Conservation (phyloP, 2,797 vertebrate species). For the Heliangelus exortis region DNA sequence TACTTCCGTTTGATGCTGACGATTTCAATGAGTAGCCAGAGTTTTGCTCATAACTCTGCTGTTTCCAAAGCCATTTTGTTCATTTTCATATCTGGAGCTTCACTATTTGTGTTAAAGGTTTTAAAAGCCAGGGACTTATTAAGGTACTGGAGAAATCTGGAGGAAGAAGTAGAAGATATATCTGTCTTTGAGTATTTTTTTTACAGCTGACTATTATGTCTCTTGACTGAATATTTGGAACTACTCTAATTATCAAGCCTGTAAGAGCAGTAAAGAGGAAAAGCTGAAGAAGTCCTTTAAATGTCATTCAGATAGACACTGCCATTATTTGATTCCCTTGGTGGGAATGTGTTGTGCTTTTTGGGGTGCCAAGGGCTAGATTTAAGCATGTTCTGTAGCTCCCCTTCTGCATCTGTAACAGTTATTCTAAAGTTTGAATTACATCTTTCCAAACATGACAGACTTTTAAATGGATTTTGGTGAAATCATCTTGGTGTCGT, state of each 20-base stretch:
- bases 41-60: background rate
- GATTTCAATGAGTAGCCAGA: background rate
- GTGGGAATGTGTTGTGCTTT: background rate
- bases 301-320: background rate
- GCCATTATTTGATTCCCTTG: background rate
- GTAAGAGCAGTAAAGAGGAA: background rate
- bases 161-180: background rate
- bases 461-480: background rate
- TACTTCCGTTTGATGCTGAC: background rate
- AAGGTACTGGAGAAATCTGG: background rate
- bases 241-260: background rate
- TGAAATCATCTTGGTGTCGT: background rate
- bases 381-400: background rate
- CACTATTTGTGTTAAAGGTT: rapidly evolving
- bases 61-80: background rate
- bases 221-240: background rate
- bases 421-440: background rate
- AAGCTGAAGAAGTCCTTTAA: background rate
- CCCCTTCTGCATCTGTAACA: background rate
- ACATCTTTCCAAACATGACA: background rate
- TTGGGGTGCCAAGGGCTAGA: background rate
- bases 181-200: background rate
- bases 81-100: background rate
- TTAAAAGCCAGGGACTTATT: background rate
- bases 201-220: background rate